These are phyloP conservation scores for Salmo trutta DNA, from an alignment of 2,797 vertebrate species.

Conservation along the genomic window DNA sequence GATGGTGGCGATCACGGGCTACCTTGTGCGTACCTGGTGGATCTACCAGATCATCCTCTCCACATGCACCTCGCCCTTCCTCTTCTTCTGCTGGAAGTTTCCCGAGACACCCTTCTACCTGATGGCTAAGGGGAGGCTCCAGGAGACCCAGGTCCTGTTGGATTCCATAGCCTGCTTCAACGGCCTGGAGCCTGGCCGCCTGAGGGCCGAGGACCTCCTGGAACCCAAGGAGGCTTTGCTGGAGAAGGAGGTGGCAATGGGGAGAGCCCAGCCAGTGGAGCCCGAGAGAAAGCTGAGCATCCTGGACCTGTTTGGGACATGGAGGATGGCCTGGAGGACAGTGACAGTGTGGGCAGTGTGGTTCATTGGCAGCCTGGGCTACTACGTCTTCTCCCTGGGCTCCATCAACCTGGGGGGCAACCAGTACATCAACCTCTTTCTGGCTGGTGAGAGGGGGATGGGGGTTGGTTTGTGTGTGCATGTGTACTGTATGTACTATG, in stretches of 20 bases:
- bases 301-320: conserved; percentile 84
- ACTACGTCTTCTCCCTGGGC: conserved; percentile 90
- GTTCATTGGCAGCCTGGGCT: conserved; percentile 92
- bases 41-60: conserved; percentile 91
- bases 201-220: conserved; percentile 80
- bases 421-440: conserved; percentile 90
- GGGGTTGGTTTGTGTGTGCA: conserved; percentile 26
- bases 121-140: conserved; percentile 80
- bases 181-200: conserved; percentile 64
- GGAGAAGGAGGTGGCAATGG: conserved; percentile 39
- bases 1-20: conserved; percentile 88
- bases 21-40: conserved; percentile 89
- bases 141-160: conserved; percentile 83
- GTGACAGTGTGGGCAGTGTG: conserved; percentile 91
- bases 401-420: conserved; percentile 88
- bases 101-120: conserved; percentile 95
- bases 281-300: conserved; percentile 79
- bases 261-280: not conserved
- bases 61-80: conserved; percentile 83
- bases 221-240: conserved; percentile 59
- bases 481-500: not conserved
- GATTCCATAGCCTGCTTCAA: conserved; percentile 85
- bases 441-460: conserved; percentile 78
- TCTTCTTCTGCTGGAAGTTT: conserved; percentile 91
- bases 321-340: conserved; percentile 83